Evolutionary conservation across 1,140 invertebrate species (phyloP).

Genomic region (Aphaenogaster floridana): DNA sequence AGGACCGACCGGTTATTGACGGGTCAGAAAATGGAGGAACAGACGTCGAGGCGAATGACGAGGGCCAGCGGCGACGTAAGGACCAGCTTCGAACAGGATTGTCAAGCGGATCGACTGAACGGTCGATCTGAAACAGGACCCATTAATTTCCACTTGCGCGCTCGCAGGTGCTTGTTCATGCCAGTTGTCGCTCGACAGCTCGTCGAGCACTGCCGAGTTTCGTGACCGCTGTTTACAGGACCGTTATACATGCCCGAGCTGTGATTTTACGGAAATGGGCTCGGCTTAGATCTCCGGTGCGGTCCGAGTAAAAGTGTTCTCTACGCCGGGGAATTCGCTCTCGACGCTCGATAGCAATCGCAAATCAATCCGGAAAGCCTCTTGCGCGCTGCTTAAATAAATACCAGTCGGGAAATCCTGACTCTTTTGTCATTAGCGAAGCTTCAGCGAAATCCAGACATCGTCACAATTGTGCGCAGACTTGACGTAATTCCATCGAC

Average conservation of each 20-base stretch:
- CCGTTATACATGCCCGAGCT: background rate
- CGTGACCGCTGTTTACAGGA: background rate
- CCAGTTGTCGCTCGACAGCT: slow-evolving; percentile 6
- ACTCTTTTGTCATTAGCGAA: slow-evolving; percentile 57
- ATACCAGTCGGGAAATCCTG: slow-evolving; percentile 2
- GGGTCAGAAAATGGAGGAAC: slow-evolving; percentile 55
- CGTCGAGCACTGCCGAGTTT: slow-evolving; percentile 7
- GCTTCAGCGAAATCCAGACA: slow-evolving; percentile 40
- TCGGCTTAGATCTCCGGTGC: background rate
- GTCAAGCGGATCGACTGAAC: slow-evolving; percentile 47
- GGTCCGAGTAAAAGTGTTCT: background rate
- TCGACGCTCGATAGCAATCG: background rate
- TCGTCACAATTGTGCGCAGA: slow-evolving; percentile 55
- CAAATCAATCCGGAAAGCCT: background rate
- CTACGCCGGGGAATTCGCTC: background rate
- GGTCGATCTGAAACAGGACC: slow-evolving; percentile 18
- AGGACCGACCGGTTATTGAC: slow-evolving; percentile 60
- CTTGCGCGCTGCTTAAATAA: background rate
- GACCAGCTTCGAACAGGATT: slow-evolving; percentile 37
- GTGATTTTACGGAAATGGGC: background rate
- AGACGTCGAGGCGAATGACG: slow-evolving; percentile 46
- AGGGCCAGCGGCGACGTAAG: slow-evolving; percentile 49
- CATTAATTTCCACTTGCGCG: slow-evolving; percentile 66
- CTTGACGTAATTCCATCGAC: slow-evolving; percentile 43
- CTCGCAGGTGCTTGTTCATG: slow-evolving; percentile 9